Conservation (phyloP, 2,888 invertebrate species). For the Kryphioiulus occultus region DNA sequence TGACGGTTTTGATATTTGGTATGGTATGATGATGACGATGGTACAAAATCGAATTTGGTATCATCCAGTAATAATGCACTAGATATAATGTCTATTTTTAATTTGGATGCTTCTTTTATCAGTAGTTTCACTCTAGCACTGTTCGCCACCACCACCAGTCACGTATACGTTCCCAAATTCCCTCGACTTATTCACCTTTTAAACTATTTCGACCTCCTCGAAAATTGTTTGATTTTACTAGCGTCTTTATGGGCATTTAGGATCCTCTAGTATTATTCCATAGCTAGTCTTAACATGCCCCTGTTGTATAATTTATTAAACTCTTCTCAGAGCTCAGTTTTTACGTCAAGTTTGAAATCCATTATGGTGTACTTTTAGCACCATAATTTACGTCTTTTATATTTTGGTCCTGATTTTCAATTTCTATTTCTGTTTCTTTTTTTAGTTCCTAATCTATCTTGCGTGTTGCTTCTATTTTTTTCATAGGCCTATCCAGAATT, state of each 20-base stretch:
- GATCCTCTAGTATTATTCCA: not conserved
- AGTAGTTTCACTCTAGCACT: slow-evolving; percentile 45
- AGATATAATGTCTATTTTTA: slow-evolving; percentile 29
- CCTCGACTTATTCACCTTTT: slow-evolving; percentile 15
- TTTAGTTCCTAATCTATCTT: slow-evolving; percentile 1
- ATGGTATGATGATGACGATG: slow-evolving; percentile 32
- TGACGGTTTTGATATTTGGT: slow-evolving; percentile 40
- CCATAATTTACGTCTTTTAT: not conserved
- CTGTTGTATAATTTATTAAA: not conserved
- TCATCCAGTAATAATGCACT: not conserved
- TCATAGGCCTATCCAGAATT: not conserved
- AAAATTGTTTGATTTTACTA: not conserved
- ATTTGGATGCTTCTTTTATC: slow-evolving; percentile 45
- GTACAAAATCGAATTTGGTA: slow-evolving; percentile 20
- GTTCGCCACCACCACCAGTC: slow-evolving; percentile 37
- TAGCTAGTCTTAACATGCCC: not conserved
- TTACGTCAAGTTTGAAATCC: not conserved
- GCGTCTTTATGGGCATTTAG: not conserved
- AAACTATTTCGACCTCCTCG: not conserved
- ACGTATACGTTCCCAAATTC: slow-evolving; percentile 16
- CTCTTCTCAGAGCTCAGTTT: not conserved
- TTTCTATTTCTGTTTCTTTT: slow-evolving; percentile 8
- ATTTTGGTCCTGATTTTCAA: not conserved
- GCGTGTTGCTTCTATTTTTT: not conserved
- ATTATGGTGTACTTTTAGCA: not conserved